phyloP scores from a whole-genome alignment of 2,888 invertebrate genomes.

The Meganola albula region DNA sequence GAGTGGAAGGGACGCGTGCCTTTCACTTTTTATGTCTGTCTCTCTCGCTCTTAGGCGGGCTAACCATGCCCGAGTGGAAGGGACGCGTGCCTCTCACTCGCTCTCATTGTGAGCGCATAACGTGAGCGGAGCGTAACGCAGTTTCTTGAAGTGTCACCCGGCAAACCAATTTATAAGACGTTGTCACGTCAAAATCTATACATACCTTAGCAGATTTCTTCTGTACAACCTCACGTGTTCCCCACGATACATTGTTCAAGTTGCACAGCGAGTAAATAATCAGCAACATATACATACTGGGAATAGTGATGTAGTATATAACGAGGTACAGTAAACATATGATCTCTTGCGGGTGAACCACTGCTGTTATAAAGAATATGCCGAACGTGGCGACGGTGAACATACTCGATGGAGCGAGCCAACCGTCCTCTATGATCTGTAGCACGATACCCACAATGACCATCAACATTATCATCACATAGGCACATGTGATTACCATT shows the following conservation, averaged over 20 bases:
- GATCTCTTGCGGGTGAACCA: constrained; percentile 88
- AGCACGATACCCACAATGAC: constrained; percentile 88
- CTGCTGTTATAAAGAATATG: constrained; percentile 80
- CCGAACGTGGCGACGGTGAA: constrained; percentile 86
- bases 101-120: too few relatives aligned
- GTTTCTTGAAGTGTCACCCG: too few relatives aligned
- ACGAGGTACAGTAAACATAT: constrained; percentile 84
- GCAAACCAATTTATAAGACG: too few relatives aligned
- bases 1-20: too few relatives aligned
- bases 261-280: constrained; percentile 95
- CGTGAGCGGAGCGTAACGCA: too few relatives aligned
- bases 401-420: constrained; percentile 89
- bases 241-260: constrained; percentile 96
- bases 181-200: too few relatives aligned
- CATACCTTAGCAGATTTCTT: constrained; percentile 60
- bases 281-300: constrained; percentile 95
- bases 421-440: constrained; percentile 87
- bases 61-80: too few relatives aligned
- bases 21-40: too few relatives aligned
- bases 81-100: too few relatives aligned
- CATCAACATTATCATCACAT: constrained; percentile 91
- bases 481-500: constrained; percentile 84
- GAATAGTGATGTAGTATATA: constrained; percentile 92
- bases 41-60: too few relatives aligned
- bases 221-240: constrained; percentile 87